A percentile compares a stretch with the other conserved stretches of the same genome.
These are phyloP conservation scores for Drosophila histrio DNA, from an alignment of 2,888 invertebrate genomes.

Conservation along the genomic window DNA sequence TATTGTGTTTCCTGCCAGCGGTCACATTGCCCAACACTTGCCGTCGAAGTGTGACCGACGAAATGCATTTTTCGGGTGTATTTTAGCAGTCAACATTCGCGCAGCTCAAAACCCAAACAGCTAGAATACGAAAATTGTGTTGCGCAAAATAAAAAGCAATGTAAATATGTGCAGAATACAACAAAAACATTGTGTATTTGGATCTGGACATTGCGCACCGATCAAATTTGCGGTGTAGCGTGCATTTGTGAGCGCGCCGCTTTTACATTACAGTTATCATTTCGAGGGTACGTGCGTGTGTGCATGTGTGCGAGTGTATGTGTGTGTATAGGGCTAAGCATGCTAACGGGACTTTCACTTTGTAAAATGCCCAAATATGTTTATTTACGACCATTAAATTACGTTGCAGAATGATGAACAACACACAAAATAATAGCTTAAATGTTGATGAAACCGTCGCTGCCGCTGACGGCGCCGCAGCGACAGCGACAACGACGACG, in stretches of 20 bases:
- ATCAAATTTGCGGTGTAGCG: slow-evolving; percentile 25
- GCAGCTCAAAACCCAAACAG: slow-evolving; percentile 38
- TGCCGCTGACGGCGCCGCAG: slow-evolving; percentile 10
- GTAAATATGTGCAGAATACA: slow-evolving; percentile 39
- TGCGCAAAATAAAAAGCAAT: slow-evolving; percentile 15
- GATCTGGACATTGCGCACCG: slow-evolving; percentile 17
- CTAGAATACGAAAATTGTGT: slow-evolving; percentile 13
- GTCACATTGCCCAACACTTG: slow-evolving; percentile 28
- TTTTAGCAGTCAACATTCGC: slow-evolving; percentile 50
- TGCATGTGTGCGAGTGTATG: background rate
- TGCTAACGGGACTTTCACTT: slow-evolving; percentile 60
- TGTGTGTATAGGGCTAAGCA: slow-evolving; percentile 20
- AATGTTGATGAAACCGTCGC: slow-evolving; percentile 35
- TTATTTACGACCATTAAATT: slow-evolving; percentile 29
- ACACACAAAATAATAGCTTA: slow-evolving; percentile 32
- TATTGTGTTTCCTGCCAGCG: background rate
- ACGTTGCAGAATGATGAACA: slow-evolving; percentile 47
- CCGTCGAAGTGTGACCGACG: slow-evolving; percentile 39
- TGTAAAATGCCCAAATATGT: slow-evolving; percentile 16
- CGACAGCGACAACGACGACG: slow-evolving; percentile 12
- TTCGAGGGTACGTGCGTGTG: slow-evolving; percentile 13
- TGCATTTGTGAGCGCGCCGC: slow-evolving; percentile 27
- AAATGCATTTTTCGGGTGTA: slow-evolving; percentile 39
- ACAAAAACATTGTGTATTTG: slow-evolving; percentile 23
- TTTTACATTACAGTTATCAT: slow-evolving; percentile 29